Evolutionary conservation across 2,797 vertebrate genomes (phyloP).

Genomic region (Sus cebifrons): DNA sequence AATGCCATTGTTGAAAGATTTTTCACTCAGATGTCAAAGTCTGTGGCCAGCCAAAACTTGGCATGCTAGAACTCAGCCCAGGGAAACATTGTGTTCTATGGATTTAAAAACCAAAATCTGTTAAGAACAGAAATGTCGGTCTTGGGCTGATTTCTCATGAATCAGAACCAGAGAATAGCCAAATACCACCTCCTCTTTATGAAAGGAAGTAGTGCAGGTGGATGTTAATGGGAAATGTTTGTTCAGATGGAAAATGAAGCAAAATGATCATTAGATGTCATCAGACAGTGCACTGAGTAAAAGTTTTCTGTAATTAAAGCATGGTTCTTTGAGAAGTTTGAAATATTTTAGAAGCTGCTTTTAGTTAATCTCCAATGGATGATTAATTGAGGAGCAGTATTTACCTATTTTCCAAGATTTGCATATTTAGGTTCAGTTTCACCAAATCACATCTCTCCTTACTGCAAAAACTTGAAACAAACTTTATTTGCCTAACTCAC

Average conservation of each 20-base stretch:
- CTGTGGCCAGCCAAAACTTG: slow-evolving; percentile 88
- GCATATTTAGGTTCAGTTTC: slow-evolving; percentile 20
- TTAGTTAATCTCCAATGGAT: slow-evolving; percentile 6
- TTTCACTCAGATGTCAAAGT: slow-evolving; percentile 87
- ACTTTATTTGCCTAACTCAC: slow-evolving; percentile 51
- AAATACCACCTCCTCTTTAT: slow-evolving; percentile 86
- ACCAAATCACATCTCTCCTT: not conserved
- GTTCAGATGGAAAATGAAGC: slow-evolving; percentile 71
- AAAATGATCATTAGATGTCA: slow-evolving; percentile 68
- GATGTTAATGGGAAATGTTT: slow-evolving; percentile 75
- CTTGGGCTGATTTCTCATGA: slow-evolving; percentile 86
- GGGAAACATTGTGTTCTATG: slow-evolving; percentile 88
- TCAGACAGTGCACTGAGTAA: slow-evolving; percentile 41
- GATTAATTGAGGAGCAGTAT: not conserved
- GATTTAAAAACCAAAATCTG: slow-evolving; percentile 89
- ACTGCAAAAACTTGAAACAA: slow-evolving; percentile 29
- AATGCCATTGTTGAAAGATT: slow-evolving; percentile 85
- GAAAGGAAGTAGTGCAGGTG: slow-evolving; percentile 84
- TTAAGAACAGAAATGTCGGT: slow-evolving; percentile 87
- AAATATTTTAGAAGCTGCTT: slow-evolving; percentile 57
- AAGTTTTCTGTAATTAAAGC: slow-evolving; percentile 66
- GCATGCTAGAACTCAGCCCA: slow-evolving; percentile 87
- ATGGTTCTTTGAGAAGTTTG: slow-evolving; percentile 66
- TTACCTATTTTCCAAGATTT: slow-evolving; percentile 33
- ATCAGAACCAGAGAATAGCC: slow-evolving; percentile 85